phyloP scores from a whole-genome alignment of 2,888 invertebrate genomes.

The Cybosia mesomella region DNA sequence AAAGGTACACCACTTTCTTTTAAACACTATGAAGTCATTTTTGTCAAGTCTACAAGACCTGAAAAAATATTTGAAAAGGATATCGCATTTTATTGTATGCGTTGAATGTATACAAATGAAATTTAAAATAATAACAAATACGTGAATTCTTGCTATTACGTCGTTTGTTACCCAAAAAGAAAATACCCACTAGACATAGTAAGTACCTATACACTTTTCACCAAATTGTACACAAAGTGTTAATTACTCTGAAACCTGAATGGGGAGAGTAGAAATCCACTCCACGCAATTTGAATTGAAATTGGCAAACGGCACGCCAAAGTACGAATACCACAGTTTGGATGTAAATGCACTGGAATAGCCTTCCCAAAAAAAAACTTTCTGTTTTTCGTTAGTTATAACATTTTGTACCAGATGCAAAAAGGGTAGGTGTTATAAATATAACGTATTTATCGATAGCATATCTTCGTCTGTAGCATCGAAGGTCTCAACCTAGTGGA shows the following conservation, averaged over 20 bases:
- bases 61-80: too few species aligned
- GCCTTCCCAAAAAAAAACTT: conserved; percentile 3
- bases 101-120: too few species aligned
- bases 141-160: too few species aligned
- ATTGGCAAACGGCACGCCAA: conserved; percentile 61
- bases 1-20: too few species aligned
- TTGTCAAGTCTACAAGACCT: too few species aligned
- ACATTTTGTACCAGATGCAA: too few species aligned
- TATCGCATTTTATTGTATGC: too few species aligned
- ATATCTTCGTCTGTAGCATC: too few species aligned
- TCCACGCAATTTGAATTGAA: conserved; percentile 69
- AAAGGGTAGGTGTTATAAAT: neutral
- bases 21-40: too few species aligned
- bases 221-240: conserved; percentile 49
- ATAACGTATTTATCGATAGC: neutral
- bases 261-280: conserved; percentile 61
- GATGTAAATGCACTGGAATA: conserved; percentile 44
- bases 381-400: neutral
- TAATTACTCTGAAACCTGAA: conserved; percentile 64
- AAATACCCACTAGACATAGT: neutral
- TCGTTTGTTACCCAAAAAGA: too few species aligned
- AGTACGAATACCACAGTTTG: conserved; percentile 52
- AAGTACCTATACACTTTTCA: conserved; percentile 24
- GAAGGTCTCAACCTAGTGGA: neutral
- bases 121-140: too few species aligned